A percentile compares a stretch with the other conserved stretches of the same genome.
These are phyloP conservation scores for Rhadina sibilatrix DNA, from an alignment of 2,113 vertebrate genomes.

Conservation along the genomic window DNA sequence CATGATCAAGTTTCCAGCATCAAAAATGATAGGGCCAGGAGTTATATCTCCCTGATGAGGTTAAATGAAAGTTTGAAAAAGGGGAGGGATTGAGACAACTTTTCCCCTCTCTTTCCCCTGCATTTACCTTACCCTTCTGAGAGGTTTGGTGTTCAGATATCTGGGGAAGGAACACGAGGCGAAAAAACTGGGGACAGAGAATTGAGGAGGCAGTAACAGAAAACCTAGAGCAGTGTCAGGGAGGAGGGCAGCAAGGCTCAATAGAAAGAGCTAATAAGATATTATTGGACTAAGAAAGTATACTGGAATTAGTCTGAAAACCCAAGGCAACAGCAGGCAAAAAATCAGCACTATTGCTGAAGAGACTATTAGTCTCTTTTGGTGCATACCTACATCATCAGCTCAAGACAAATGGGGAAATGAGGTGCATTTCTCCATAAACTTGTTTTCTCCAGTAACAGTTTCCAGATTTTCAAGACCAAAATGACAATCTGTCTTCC, in stretches of 20 bases:
- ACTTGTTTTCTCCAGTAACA: background rate
- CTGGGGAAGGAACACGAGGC: background rate
- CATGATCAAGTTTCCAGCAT: background rate
- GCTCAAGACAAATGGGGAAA: background rate
- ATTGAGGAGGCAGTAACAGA: background rate
- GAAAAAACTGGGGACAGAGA: background rate
- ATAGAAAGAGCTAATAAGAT: background rate
- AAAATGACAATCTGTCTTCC: background rate
- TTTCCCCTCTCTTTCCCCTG: background rate
- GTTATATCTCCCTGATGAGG: background rate
- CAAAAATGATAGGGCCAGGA: background rate
- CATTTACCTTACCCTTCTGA: background rate
- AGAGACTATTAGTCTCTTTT: background rate
- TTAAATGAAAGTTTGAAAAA: background rate
- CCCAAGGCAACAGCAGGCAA: background rate
- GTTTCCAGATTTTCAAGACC: conserved; percentile 39
- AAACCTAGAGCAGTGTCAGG: background rate
- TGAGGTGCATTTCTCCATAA: background rate
- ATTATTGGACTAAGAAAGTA: background rate
- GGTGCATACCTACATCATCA: background rate
- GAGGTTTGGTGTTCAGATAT: background rate
- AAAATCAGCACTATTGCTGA: background rate
- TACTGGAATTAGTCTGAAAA: background rate
- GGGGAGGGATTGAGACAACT: background rate
- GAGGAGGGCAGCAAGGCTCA: accelerated